Percentiles rank a stretch among this genome's conserved stretches.
Conservation (phyloP, 2,888 invertebrate genomes). For the Ophion obscuratus region DNA sequence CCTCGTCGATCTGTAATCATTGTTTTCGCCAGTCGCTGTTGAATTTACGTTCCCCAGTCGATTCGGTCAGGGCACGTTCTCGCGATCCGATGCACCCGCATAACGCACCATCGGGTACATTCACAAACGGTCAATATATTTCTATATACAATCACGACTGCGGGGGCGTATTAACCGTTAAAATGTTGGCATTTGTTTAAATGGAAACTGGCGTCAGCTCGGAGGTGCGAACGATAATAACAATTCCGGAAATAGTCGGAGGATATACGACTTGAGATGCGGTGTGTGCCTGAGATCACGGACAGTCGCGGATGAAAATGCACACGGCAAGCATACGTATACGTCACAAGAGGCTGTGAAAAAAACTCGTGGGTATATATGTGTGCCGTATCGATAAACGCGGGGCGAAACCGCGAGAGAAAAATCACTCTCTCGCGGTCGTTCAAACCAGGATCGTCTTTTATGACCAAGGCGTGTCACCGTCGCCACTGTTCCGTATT, state of each 20-base stretch:
- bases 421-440: conserved; percentile 41
- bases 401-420: conserved; percentile 15
- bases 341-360: not conserved
- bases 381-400: conserved; percentile 35
- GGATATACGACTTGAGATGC: conserved; percentile 25
- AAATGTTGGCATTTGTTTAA: conserved; percentile 56
- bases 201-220: conserved; percentile 66
- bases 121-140: too few relatives aligned
- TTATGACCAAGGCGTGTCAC: conserved; percentile 81
- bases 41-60: conserved; percentile 53
- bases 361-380: not conserved
- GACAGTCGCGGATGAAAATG: conserved; percentile 55
- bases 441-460: conserved; percentile 71
- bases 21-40: conserved; percentile 44
- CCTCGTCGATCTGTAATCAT: conserved; percentile 49
- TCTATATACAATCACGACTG: conserved; percentile 31
- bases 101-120: conserved; percentile 33
- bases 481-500: conserved; percentile 75
- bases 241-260: conserved; percentile 69
- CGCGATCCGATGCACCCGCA: conserved; percentile 47
- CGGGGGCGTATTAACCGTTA: conserved; percentile 34
- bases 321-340: not conserved
- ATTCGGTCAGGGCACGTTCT: conserved; percentile 29
- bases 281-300: conserved; percentile 54
- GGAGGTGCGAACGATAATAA: conserved; percentile 70